phyloP scores from a whole-genome alignment of 2,113 vertebrate genomes.

The Trematocara variabile region DNA sequence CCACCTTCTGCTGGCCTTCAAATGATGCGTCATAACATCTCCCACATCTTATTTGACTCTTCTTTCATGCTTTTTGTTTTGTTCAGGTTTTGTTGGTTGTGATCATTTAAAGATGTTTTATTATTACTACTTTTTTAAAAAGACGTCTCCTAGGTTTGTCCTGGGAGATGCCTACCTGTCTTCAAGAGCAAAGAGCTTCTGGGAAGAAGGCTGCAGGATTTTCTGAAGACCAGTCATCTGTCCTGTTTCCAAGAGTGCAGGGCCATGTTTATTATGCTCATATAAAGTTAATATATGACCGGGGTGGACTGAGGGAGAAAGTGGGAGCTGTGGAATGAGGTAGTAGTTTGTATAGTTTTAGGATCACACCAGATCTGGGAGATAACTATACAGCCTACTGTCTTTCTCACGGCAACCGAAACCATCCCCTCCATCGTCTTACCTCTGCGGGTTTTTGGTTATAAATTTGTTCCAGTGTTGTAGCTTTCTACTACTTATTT shows the following conservation, averaged over 20 bases:
- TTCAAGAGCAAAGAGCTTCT: background rate
- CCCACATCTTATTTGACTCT: background rate
- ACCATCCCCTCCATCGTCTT: background rate
- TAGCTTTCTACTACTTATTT: background rate
- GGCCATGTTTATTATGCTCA: background rate
- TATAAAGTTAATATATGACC: background rate
- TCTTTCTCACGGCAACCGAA: constrained; percentile 84
- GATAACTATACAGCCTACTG: constrained; percentile 98
- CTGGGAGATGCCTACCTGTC: background rate
- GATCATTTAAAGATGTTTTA: background rate
- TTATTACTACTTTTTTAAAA: background rate
- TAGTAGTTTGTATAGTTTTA: constrained; percentile 99
- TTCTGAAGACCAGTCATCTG: background rate
- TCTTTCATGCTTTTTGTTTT: background rate
- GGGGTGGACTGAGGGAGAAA: background rate
- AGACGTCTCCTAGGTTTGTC: background rate
- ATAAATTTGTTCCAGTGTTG: background rate
- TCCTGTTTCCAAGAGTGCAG: background rate
- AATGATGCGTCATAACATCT: background rate
- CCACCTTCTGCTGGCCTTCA: background rate
- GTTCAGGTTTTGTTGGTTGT: background rate
- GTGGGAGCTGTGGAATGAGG: constrained; percentile 84
- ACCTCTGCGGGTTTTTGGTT: background rate
- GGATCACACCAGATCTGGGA: constrained; percentile 95
- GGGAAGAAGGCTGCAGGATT: background rate